Evolutionary conservation across 2,113 vertebrate genomes (phyloP), one percentile per base, ranked within the genome.

Genomic region (Oncorhynchus kisutch): DNA sequence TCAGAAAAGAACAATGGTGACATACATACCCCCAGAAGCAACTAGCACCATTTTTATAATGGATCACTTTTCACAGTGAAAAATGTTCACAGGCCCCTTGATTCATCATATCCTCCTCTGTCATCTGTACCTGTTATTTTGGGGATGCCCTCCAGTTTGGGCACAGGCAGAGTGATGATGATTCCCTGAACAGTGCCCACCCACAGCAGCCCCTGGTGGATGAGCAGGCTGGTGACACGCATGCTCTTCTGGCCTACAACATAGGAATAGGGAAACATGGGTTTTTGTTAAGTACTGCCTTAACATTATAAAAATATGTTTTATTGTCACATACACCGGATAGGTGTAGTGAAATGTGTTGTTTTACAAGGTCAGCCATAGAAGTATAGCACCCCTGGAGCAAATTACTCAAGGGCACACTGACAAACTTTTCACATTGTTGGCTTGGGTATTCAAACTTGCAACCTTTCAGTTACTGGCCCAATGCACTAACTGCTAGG

Each of bases 151-250:
- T 99, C 97, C 83, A 98, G 85, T 81, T 96, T 95, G 6, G 97
- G 96, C 82, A 98, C 96, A 0, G 97, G 97, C 60, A 99, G 89
- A 27, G 97, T 90, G 77, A 99, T 94, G 1, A 99, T 93, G 84
- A 96, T 86, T 45, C 97, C 97, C 83, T 95, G 95, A 78, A 96
- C 95, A 0, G 97, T 99, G 69, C 97, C 97, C 71, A 99, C 96
- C 97, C 97, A 99, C 13, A 98, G 91, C 22, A 94, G 93, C 2
- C 97, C 97, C 77, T 97, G 96, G 92, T 96, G 98, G 86, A 98
- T 95, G 51, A 98, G 94, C 31, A 98, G 95, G 74, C 95, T 96
- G 72, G 96, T 97, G 82, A 99, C 94, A 0, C 86, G 90, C 73
- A 96, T 85, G 0, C 88, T 94, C 86, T 93, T 95, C 59, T 95